Evolutionary conservation across 2,888 invertebrate genomes (phyloP).

Genomic region (Noctua janthina): DNA sequence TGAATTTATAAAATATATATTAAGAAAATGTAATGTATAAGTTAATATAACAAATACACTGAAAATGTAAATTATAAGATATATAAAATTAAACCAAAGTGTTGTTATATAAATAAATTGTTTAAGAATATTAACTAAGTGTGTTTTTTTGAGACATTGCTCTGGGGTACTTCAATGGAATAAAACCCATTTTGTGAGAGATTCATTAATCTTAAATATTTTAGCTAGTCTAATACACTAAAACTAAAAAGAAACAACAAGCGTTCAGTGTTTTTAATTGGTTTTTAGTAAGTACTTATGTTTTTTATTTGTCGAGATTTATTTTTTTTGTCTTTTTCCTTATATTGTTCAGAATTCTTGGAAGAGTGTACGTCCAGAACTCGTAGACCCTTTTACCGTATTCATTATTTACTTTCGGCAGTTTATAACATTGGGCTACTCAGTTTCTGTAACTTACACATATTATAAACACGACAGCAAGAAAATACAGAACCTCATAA

Average conservation of each 20-base stretch:
- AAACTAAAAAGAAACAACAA: no score
- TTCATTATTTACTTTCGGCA: no score
- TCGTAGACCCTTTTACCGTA: no score
- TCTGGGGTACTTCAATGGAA: not conserved
- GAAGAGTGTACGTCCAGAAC: no score
- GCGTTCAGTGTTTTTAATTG: no score
- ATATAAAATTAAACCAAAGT: conserved; percentile 87
- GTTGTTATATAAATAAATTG: conserved; percentile 81
- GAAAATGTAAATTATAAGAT: conserved; percentile 78
- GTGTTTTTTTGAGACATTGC: not conserved
- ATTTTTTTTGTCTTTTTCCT: no score
- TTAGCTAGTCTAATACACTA: not conserved
- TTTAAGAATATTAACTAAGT: conserved; percentile 62
- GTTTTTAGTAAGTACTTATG: no score
- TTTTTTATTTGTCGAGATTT: no score
- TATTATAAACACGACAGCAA: no score
- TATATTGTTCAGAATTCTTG: no score
- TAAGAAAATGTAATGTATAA: conserved; percentile 46
- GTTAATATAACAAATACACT: conserved; percentile 57
- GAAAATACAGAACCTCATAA: not conserved
- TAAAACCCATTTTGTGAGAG: conserved; percentile 20
- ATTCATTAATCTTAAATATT: not conserved
- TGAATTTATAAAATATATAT: conserved; percentile 33
- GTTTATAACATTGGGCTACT: no score
- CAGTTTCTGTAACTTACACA: no score